Evolutionary conservation across 2,888 invertebrate genomes (phyloP), one percentile per base, ranked within the genome.

Genomic region (Dicyrtomina minuta): DNA sequence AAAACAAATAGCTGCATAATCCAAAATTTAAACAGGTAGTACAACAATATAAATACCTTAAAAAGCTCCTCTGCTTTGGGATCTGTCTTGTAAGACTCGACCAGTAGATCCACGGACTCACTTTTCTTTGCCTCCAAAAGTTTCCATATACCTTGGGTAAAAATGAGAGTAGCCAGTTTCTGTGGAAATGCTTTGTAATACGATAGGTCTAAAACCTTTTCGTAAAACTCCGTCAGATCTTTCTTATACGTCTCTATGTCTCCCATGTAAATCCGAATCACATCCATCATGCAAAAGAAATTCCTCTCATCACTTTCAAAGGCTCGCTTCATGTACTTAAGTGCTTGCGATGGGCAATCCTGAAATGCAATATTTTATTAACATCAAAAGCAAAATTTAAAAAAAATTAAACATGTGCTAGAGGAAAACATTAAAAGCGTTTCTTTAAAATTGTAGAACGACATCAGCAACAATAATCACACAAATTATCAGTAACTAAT

Each of bases 261-360:
- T n/a, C 10, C 33, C 13, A 58, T 17, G 10, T 39, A 39, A 5
- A 39, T 27, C 10, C 39, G 33, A 4, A 58, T 17, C 17, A 58
- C 15, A n/a, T 58, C 58, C n/a, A 39, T n/a, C 12, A 58, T 17
- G 17, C 17, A 12, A 3, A 27, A 39, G n/a, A 39, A 58, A 39
- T 58, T 58, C n/a, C 58, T 33, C n/a, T 58, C 58, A 39, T 58
- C 58, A 58, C 39, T 8, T 1, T 58, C 58, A 39, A 58, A 58
- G 15, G 58, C 33, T 17, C 39, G 33, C 17, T 39, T n/a, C n/a
- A 58, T 39, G 26, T 58, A 58, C 10, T 58, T 39, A 5, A 33
- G 1, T 17, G 58, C 33, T 58, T 39, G 58, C 2, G 33, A 13
- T 55, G 55, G 27, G 33, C 39, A 39, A 39, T 26, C 39, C 58